A percentile compares a stretch with the other conserved stretches of the same genome.
These are phyloP conservation scores for Drosophila pseudoobscura DNA, from an alignment of 1,140 invertebrate genomes.

Conservation along the genomic window DNA sequence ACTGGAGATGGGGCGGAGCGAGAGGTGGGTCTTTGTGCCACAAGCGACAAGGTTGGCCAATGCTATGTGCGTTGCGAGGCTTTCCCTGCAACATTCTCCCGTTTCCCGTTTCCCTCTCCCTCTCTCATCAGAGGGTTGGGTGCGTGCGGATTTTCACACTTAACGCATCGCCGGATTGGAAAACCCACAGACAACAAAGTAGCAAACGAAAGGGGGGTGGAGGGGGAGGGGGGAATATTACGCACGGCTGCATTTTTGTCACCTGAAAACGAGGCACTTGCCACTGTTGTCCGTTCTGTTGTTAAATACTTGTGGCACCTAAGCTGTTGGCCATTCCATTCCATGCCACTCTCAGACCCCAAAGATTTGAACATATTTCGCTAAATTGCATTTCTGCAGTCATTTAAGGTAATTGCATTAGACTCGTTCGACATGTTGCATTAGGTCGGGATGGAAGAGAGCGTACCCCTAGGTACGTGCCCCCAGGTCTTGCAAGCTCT, in stretches of 20 bases:
- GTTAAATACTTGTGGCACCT: slow-evolving; percentile 20
- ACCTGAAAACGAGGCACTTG: neutral
- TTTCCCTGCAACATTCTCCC: too few species aligned
- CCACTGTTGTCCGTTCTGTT: slow-evolving; percentile 3
- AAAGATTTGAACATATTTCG: slow-evolving; percentile 43
- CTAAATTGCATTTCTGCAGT: slow-evolving; percentile 54
- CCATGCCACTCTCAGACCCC: neutral
- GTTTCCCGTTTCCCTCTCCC: too few species aligned
- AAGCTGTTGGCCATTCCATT: slow-evolving; percentile 15
- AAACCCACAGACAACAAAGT: neutral
- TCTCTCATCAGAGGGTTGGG: neutral
- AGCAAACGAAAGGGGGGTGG: too few species aligned
- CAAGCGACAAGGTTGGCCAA: neutral
- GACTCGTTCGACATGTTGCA: slow-evolving; percentile 43
- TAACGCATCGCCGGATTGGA: slow-evolving; percentile 32
- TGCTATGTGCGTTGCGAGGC: slow-evolving; percentile 15
- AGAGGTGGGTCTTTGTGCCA: neutral
- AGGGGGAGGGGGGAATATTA: slow-evolving; percentile 7
- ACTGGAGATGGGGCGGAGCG: neutral
- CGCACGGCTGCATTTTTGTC: slow-evolving; percentile 29
- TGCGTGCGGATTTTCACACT: slow-evolving; percentile 56
- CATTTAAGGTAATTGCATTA: slow-evolving; percentile 54
- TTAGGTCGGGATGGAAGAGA: slow-evolving; percentile 5
- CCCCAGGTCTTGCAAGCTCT: too few species aligned
- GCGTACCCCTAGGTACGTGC: too few species aligned